A percentile compares a stretch with the other conserved stretches of the same genome.
phyloP scores from a whole-genome alignment of 2,888 invertebrate species.

The Andrena camellia region DNA sequence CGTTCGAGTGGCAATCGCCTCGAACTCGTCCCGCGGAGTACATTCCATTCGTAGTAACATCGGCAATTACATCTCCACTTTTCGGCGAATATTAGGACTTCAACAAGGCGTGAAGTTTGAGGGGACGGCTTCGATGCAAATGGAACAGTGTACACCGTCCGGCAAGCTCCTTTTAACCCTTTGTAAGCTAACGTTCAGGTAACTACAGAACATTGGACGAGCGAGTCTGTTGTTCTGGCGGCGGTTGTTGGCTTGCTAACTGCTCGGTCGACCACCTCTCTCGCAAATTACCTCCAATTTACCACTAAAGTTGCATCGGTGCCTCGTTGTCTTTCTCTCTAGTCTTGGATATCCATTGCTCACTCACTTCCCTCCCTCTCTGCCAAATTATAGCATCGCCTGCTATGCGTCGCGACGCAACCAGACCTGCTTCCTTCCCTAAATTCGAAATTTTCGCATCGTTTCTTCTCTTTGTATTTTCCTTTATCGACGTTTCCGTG shows the following conservation, averaged over 20 bases:
- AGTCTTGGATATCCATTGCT: constrained; percentile 57
- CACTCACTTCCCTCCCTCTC: not conserved
- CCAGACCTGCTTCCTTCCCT: not conserved
- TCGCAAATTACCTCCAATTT: constrained; percentile 80
- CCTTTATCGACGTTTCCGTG: not conserved
- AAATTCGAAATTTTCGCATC: not conserved
- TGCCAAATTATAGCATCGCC: constrained; percentile 41
- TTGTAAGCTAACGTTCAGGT: constrained; percentile 68
- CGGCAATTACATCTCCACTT: constrained; percentile 26
- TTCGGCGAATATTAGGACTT: constrained; percentile 31
- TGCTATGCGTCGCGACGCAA: constrained; percentile 1
- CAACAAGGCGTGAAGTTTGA: constrained; percentile 54
- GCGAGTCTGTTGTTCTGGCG: constrained; percentile 73
- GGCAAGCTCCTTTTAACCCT: constrained; percentile 66
- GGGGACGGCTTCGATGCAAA: constrained; percentile 61
- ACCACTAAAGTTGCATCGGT: constrained; percentile 75
- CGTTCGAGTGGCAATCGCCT: not conserved
- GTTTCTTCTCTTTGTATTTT: not conserved
- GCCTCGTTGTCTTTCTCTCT: constrained; percentile 67
- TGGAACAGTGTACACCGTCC: constrained; percentile 55
- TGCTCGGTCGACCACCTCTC: constrained; percentile 73
- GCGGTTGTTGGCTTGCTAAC: constrained; percentile 76
- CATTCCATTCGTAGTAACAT: not conserved
- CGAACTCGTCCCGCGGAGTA: not conserved
- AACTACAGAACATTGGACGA: constrained; percentile 69